Percentiles rank a stretch among this genome's conserved stretches.
Conservation (phyloP, 2,113 vertebrate genomes). For the Nyctereutes procyonoides region DNA sequence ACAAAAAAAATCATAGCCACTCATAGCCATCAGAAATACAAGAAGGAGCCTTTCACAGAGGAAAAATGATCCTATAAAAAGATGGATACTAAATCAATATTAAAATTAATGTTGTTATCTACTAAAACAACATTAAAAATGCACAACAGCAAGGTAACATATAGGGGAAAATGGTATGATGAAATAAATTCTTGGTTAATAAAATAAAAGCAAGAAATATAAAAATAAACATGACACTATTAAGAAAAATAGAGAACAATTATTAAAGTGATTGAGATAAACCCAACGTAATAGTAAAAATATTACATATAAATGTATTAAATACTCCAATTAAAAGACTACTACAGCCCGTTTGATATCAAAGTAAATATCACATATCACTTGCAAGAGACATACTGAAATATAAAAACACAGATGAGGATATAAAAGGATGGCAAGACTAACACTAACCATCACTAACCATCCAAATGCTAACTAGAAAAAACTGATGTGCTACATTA, state of each 20-base stretch:
- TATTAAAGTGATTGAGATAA: background rate
- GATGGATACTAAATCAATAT: background rate
- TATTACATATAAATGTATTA: background rate
- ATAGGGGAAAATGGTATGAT: background rate
- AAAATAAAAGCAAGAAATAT: background rate
- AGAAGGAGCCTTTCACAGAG: background rate
- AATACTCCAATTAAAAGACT: background rate
- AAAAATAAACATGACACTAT: background rate
- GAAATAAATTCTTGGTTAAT: background rate
- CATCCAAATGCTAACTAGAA: background rate
- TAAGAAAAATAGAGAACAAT: conserved; percentile 7
- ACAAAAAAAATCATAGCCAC: background rate
- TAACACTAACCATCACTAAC: background rate
- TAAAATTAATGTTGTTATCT: too few species aligned
- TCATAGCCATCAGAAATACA: background rate
- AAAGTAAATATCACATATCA: background rate
- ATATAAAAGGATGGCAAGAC: background rate
- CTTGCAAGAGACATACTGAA: background rate
- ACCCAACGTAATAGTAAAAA: background rate
- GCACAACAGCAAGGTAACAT: background rate
- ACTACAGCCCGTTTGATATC: background rate
- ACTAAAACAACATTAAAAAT: background rate
- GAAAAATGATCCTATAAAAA: background rate
- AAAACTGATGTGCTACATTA: background rate
- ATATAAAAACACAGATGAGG: background rate